A percentile compares a stretch with the other conserved stretches of the same genome.
Conservation (phyloP, 2,888 invertebrate species). For the Callyntrura guangdongensis region DNA sequence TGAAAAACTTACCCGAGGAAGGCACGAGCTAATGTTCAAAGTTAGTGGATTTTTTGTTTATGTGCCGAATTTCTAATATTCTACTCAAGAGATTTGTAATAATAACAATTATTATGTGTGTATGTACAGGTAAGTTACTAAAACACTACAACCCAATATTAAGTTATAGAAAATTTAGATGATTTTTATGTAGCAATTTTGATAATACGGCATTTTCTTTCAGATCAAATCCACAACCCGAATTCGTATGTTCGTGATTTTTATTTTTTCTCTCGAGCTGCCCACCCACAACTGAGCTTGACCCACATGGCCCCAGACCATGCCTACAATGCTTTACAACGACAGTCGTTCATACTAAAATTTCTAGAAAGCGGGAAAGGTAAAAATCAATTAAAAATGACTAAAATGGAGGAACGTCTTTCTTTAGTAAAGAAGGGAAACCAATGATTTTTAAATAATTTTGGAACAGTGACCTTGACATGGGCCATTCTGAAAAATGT, state of each 20-base stretch:
- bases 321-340: constrained; percentile 95
- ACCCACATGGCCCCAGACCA: constrained; percentile 97
- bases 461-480: constrained; percentile 90
- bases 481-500: constrained; percentile 97
- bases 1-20: constrained; percentile 97
- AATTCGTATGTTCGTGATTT: constrained; percentile 98
- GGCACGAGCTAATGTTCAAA: constrained; percentile 98
- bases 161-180: constrained; percentile 20
- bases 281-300: constrained; percentile 98
- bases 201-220: background rate
- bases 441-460: background rate
- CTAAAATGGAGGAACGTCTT: too few species aligned
- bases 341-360: constrained; percentile 96
- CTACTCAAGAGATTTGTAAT: constrained; percentile 84
- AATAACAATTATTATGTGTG: constrained; percentile 79
- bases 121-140: too few species aligned
- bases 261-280: constrained; percentile 98
- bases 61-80: background rate
- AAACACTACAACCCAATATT: too few species aligned
- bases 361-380: constrained; percentile 98
- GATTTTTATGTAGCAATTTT: constrained; percentile 79
- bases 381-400: too few species aligned
- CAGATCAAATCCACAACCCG: constrained; percentile 98
- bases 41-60: constrained; percentile 83
- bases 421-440: too few species aligned